Conservation (phyloP, 2,797 vertebrate species). For the Crenichthys baileyi region DNA sequence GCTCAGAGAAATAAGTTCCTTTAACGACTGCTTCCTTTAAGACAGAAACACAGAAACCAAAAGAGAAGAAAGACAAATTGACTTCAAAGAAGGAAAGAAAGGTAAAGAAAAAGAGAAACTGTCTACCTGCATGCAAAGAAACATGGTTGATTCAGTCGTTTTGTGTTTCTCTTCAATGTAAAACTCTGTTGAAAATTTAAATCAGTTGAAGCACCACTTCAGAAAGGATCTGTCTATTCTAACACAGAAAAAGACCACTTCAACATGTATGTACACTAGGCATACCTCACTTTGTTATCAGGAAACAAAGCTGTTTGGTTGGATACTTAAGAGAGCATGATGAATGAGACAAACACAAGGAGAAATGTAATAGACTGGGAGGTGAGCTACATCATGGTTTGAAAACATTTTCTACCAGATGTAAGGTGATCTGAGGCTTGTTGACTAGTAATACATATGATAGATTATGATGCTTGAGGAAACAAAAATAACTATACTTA, state of each 20-base stretch:
- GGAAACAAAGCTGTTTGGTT: neutral
- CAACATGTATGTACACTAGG: neutral
- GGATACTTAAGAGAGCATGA: neutral
- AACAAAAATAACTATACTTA: neutral
- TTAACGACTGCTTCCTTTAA: slow-evolving; percentile 29
- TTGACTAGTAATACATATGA: neutral
- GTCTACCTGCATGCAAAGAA: neutral
- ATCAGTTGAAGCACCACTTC: neutral
- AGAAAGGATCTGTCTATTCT: neutral
- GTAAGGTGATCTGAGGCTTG: neutral
- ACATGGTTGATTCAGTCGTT: no score
- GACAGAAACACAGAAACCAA: slow-evolving; percentile 8
- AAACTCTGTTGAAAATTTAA: neutral
- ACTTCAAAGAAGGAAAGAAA: slow-evolving; percentile 2
- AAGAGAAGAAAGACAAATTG: slow-evolving; percentile 11
- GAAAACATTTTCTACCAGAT: neutral
- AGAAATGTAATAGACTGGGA: neutral
- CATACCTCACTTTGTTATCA: neutral
- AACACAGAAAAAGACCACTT: neutral
- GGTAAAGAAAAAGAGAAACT: neutral
- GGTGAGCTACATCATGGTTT: neutral
- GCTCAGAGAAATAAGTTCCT: slow-evolving; percentile 31
- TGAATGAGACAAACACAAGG: neutral
- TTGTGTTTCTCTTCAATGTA: no score
- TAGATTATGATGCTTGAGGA: neutral